These are phyloP conservation scores for Cloeon dipterum DNA, from an alignment of 2,888 invertebrate genomes.

Conservation along the genomic window DNA sequence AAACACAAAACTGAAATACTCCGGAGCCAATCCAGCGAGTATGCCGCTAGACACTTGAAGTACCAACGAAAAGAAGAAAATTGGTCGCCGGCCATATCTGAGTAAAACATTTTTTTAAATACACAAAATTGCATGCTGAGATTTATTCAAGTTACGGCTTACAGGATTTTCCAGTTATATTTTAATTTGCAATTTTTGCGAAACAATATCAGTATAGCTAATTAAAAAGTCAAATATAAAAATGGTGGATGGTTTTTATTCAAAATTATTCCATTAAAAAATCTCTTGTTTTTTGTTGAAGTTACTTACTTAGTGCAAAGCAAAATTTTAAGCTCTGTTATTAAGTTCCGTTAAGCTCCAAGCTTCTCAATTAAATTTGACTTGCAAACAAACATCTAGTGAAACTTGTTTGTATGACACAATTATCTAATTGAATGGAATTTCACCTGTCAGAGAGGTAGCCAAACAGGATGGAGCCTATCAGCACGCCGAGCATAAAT, in stretches of 20 bases:
- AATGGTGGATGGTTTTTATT: too few relatives aligned
- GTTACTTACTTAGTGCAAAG: too few relatives aligned
- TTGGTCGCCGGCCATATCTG: slow-evolving; percentile 41
- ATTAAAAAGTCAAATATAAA: too few relatives aligned
- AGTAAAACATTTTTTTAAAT: neutral
- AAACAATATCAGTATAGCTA: too few relatives aligned
- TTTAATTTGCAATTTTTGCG: too few relatives aligned
- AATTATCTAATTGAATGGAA: neutral
- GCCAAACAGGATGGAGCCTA: slow-evolving; percentile 48
- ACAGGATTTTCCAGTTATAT: too few relatives aligned
- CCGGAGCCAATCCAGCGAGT: slow-evolving; percentile 38
- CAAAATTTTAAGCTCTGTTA: too few relatives aligned
- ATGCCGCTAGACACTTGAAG: slow-evolving; percentile 43
- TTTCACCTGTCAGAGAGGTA: slow-evolving; percentile 37
- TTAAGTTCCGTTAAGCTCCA: too few relatives aligned
- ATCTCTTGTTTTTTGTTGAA: too few relatives aligned
- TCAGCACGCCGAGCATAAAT: slow-evolving; percentile 47
- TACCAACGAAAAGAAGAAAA: slow-evolving; percentile 46
- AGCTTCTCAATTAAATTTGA: too few relatives aligned
- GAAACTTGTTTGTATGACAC: neutral
- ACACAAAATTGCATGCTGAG: neutral
- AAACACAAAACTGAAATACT: slow-evolving; percentile 39
- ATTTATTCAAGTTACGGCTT: too few relatives aligned
- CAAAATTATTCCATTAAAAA: too few relatives aligned
- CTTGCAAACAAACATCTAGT: neutral